Conservation (phyloP, 2,888 invertebrate species). For the Drosophila cyrtoloma region DNA sequence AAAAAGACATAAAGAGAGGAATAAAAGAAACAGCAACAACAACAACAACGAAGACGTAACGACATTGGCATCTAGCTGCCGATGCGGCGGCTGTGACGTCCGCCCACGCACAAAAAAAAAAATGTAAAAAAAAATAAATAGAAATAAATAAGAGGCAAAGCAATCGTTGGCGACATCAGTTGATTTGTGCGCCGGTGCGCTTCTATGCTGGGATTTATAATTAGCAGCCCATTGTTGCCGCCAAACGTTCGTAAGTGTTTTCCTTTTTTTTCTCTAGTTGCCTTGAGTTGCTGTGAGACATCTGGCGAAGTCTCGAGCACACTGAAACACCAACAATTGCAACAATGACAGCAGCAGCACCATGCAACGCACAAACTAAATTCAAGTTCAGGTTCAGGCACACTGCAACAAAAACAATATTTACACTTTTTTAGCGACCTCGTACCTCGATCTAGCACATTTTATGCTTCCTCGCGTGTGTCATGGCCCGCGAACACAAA, state of each 20-base stretch:
- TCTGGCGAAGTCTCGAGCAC: conserved; percentile 33
- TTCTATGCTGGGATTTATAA: conserved; percentile 75
- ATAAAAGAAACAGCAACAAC: conserved; percentile 6
- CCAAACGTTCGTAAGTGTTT: conserved; percentile 54
- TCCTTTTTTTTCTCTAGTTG: conserved; percentile 33
- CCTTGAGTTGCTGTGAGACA: conserved; percentile 55
- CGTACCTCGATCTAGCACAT: conserved; percentile 46
- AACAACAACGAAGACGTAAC: conserved; percentile 58
- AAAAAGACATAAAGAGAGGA: conserved; percentile 9
- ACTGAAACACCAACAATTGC: conserved; percentile 35
- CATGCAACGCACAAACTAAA: conserved; percentile 34
- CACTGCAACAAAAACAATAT: conserved; percentile 24
- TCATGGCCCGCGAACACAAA: conserved; percentile 36
- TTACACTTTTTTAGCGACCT: conserved; percentile 38
- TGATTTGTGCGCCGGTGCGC: conserved; percentile 59
- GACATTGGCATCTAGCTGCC: conserved; percentile 73
- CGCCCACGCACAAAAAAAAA: conserved; percentile 57
- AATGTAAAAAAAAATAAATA: conserved; percentile 17
- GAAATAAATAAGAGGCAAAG: conserved; percentile 31
- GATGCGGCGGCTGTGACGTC: conserved; percentile 54
- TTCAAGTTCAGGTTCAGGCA: conserved; percentile 58
- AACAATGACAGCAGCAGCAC: conserved; percentile 23
- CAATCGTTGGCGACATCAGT: conserved; percentile 55
- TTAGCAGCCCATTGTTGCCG: conserved; percentile 76
- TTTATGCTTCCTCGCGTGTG: conserved; percentile 30